Evolutionary conservation across 1,140 invertebrate species (phyloP).

Genomic region (Ceratina calcarata): DNA sequence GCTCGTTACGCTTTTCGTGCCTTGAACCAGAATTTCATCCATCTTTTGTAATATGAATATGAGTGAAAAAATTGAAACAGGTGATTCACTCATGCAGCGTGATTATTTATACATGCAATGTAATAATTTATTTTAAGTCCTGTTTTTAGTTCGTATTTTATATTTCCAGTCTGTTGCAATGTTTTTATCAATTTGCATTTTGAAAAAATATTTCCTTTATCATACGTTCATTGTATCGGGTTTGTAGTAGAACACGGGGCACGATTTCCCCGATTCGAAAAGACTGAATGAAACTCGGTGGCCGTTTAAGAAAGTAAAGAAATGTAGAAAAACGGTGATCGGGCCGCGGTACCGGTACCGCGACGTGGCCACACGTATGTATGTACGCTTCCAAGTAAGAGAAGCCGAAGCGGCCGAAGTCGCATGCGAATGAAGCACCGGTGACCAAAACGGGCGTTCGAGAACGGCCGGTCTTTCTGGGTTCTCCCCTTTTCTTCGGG

Average conservation of each 20-base stretch:
- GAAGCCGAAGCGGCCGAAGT: constrained; percentile 59
- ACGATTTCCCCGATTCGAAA: constrained; percentile 12
- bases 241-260: neutral
- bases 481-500: constrained; percentile 63
- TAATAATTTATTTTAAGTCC: no score
- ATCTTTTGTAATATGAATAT: no score
- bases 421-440: constrained; percentile 71
- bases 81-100: no score
- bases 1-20: neutral
- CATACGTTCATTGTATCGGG: no score
- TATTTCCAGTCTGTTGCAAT: no score
- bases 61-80: no score
- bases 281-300: constrained; percentile 46
- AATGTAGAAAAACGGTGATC: constrained; percentile 42
- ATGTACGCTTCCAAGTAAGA: constrained; percentile 60
- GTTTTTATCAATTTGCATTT: no score
- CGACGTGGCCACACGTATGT: constrained; percentile 58
- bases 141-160: no score
- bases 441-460: constrained; percentile 63
- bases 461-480: constrained; percentile 46
- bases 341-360: constrained; percentile 45
- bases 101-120: no score
- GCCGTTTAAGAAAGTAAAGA: constrained; percentile 27
- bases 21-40: neutral
- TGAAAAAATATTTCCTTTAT: no score